Evolutionary conservation across 2,797 vertebrate species (phyloP).

Genomic region (Natrix natrix): DNA sequence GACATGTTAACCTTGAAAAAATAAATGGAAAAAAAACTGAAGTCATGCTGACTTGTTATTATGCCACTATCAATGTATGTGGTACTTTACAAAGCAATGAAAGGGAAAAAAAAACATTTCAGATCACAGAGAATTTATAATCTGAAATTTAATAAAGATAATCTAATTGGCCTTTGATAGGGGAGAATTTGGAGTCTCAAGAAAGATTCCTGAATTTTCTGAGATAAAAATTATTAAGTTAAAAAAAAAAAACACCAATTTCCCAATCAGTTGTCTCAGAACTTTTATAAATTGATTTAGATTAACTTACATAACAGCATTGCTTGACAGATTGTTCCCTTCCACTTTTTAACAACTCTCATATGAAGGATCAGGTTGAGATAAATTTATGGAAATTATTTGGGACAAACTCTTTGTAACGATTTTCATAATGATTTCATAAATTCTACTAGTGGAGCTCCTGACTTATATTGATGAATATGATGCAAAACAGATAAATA

Average conservation of each 20-base stretch:
- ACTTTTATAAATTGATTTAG: not conserved
- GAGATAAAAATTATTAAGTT: not conserved
- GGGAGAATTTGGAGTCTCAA: not conserved
- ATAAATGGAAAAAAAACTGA: not conserved
- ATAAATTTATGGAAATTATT: slow-evolving; percentile 25
- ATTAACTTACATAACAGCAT: not conserved
- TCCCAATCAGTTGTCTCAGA: not conserved
- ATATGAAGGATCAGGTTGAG: slow-evolving; percentile 38
- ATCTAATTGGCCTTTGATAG: not conserved
- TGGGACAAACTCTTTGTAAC: not conserved
- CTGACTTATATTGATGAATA: not conserved
- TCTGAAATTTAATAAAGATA: not conserved
- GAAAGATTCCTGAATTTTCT: not conserved
- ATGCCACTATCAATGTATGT: not conserved
- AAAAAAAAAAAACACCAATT: not conserved
- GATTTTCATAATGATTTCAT: slow-evolving; percentile 6
- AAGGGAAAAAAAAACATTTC: not conserved
- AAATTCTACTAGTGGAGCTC: not conserved
- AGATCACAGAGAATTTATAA: not conserved
- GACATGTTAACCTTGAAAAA: not conserved
- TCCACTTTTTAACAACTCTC: slow-evolving; percentile 34
- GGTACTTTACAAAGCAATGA: not conserved
- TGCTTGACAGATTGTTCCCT: not conserved
- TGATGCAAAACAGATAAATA: not conserved
- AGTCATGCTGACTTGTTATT: not conserved